Evolutionary conservation across 2,113 vertebrate species (phyloP), one percentile per base, ranked within the genome.

Genomic region (Lonchura striata): DNA sequence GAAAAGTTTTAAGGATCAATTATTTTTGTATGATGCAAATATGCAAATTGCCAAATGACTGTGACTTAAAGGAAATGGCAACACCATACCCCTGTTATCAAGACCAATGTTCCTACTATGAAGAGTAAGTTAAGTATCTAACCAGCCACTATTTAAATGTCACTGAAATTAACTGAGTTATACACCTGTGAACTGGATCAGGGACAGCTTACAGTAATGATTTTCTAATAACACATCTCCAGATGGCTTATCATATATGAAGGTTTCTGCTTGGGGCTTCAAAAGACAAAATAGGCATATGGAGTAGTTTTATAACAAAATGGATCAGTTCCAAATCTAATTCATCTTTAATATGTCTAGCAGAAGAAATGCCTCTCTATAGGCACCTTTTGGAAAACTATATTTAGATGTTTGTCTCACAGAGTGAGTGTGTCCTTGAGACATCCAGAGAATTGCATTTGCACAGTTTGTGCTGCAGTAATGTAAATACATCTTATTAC

Each of bases 111-210:
- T 90, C 18, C 28, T 49, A 33, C 9, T 69, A 53, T 2, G 2
- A 93, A 77, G 33, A 82, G 11, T 0, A 0, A 95, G 42, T n/a
- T 66, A 74, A 68, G 22, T 59, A 64, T 52, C 63, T 90, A 76
- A 83, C n/a, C 19, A 61, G 66, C 19, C 21, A 70, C 39, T 47
- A 13, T 92, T 87, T 78, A 81, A 93, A 88, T 82, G 56, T 23
- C 68, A 60, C 70, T 82, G 42, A 77, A 96, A 88, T 96, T 87
- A 95, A 85, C 66, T 11, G 13, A 92, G 63, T 77, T 80, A 60
- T 44, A 94, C 54, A 74, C 71, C 57, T 92, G 82, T 92, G 90
- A 93, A 92, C 54, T 63, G 47, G 56, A 81, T 68, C 54, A 82
- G 42, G 63, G 59, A 63, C 31, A 69, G 46, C 11, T 94, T 86